Evolutionary conservation across 2,888 invertebrate genomes (phyloP), one percentile per base, ranked within the genome.

Genomic region (Corbicula japonica): DNA sequence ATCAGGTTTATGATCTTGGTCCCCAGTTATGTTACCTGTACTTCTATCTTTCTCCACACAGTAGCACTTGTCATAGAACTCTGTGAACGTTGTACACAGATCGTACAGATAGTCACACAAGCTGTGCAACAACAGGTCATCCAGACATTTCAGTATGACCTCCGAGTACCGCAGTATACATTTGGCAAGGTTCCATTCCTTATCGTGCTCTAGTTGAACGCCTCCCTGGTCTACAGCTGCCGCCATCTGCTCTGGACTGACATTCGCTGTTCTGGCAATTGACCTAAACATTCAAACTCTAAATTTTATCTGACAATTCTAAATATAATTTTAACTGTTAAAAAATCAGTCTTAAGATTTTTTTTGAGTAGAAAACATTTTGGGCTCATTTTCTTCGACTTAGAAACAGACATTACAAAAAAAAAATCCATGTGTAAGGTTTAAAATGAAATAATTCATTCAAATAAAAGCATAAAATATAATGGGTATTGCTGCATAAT

Each of bases 41-140:
- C 96, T 95, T 58, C 92, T 90, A 93, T 98, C 96, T 93, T 98
- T 98, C 93, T 99, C 98, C 63, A 99, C 96, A 92, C 99, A 99
- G 92, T 99, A 99, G 94, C 99, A 99, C 89, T 95, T 96, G 92
- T 99, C 98, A 94, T 99, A 99, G 94, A 99, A 99, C 93, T 99
- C 99, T 0, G 97, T 96, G 92, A 99, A 99, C 1, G 96, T 95
- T 5, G 97, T 96, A n/a, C 97, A 96, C 70, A 99, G 95, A 91
- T 99, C 98, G 94, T 98, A 99, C 81, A 99, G 95, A 93, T 96
- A 99, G 92, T 99, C 99, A 93, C 99, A 99, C 34, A 99, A 94
- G 65, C 96, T 95, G 93, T 99, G 98, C 68, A 98, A 92, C 80
- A 95, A 96, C 32, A 99, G 94, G 92, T 98, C 97, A 86, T 96